Conservation (phyloP, 2,113 vertebrate genomes). For the Seriola rivoliana region DNA sequence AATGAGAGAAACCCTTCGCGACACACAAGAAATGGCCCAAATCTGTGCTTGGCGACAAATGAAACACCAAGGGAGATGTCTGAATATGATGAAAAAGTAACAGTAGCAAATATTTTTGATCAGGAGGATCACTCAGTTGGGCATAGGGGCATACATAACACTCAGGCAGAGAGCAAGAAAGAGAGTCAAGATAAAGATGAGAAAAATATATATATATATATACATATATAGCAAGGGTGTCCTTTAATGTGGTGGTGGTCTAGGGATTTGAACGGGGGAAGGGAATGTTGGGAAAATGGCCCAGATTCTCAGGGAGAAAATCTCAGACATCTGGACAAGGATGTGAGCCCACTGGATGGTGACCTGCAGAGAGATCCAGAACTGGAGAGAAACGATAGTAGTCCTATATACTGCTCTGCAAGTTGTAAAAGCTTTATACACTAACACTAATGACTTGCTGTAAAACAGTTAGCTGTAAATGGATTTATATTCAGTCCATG, state of each 20-base stretch:
- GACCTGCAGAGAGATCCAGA: constrained; percentile 13
- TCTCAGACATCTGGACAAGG: constrained; percentile 38
- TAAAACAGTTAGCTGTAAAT: not conserved
- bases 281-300: constrained; percentile 24
- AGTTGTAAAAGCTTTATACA: not conserved
- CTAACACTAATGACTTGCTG: not conserved
- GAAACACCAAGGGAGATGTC: constrained; percentile 60
- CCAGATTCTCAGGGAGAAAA: constrained; percentile 51
- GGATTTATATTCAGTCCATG: not conserved
- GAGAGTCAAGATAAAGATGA: constrained; percentile 37
- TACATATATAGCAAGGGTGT: constrained; percentile 26
- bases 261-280: constrained; percentile 45
- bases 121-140: constrained; percentile 41
- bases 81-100: constrained; percentile 64
- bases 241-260: constrained; percentile 46
- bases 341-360: constrained; percentile 33
- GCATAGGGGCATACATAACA: constrained; percentile 11
- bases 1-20: constrained; percentile 31
- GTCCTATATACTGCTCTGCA: not conserved
- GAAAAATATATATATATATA: constrained; percentile 1
- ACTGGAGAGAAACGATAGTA: not conserved
- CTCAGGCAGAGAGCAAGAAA: not conserved
- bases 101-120: constrained; percentile 40
- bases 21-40: constrained; percentile 47
- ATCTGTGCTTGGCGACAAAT: constrained; percentile 59